Evolutionary conservation across 2,113 vertebrate genomes (phyloP).

Genomic region (Thalassarche chlororhynchos): DNA sequence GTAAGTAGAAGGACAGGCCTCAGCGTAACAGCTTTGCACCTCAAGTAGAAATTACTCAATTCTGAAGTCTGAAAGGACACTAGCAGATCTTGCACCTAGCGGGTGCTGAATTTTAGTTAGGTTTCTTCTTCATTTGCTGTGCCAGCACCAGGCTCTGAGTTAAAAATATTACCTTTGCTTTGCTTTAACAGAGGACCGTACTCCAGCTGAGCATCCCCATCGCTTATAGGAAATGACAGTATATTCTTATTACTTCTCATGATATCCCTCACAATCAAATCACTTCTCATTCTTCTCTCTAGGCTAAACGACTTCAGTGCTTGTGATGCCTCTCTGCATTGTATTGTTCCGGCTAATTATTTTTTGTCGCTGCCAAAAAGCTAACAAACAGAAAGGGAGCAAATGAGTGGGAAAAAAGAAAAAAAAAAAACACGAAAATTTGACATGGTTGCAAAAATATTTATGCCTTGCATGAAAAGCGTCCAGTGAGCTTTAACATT

Average conservation of each 20-base stretch:
- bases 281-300: conserved; percentile 18
- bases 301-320: background rate
- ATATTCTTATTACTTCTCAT: background rate
- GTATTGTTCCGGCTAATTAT: background rate
- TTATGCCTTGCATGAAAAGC: background rate
- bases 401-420: background rate
- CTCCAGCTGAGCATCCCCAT: background rate
- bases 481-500: background rate
- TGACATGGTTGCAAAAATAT: background rate
- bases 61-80: background rate
- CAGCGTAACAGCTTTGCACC: background rate
- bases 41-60: background rate
- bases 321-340: background rate
- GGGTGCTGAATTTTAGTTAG: background rate
- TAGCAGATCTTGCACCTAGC: background rate
- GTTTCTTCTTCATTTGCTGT: background rate
- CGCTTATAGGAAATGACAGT: background rate
- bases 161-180: background rate
- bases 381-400: background rate
- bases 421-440: background rate
- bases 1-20: background rate
- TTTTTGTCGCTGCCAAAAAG: background rate
- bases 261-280: conserved; percentile 6
- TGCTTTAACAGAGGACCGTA: background rate
- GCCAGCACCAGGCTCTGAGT: background rate